These are phyloP conservation scores for Potamarius usumacintae DNA, from an alignment of 2,113 vertebrate genomes.

Conservation along the genomic window DNA sequence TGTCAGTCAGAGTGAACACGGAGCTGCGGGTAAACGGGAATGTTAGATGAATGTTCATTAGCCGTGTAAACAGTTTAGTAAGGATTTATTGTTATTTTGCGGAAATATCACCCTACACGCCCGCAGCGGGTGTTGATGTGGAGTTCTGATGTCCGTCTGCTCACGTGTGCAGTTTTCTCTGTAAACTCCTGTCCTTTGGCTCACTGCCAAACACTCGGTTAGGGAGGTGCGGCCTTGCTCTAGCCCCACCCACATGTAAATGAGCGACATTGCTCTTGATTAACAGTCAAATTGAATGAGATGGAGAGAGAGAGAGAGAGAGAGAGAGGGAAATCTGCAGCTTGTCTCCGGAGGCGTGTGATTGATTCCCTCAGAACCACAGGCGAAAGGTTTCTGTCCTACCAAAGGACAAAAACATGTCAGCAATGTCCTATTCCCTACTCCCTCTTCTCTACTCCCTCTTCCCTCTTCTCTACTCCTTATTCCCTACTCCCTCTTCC, in stretches of 20 bases:
- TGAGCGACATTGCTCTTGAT: constrained; percentile 69
- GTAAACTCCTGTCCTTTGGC: constrained; percentile 46
- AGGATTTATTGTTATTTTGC: too few relatives aligned
- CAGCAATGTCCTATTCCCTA: background rate
- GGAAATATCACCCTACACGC: background rate
- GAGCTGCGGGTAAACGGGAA: too few relatives aligned
- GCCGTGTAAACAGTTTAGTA: too few relatives aligned
- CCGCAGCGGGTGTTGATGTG: background rate
- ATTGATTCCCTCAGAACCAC: constrained; percentile 53
- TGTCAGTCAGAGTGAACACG: too few relatives aligned
- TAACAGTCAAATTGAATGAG: constrained; percentile 71
- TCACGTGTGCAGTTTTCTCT: background rate
- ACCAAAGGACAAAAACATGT: background rate
- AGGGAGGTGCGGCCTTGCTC: constrained; percentile 35
- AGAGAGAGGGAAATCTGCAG: background rate
- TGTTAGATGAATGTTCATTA: too few relatives aligned
- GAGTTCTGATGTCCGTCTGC: background rate
- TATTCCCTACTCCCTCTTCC: too few relatives aligned
- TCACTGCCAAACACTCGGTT: constrained; percentile 54
- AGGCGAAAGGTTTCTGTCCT: background rate
- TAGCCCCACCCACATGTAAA: constrained; percentile 61
- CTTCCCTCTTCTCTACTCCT: too few relatives aligned
- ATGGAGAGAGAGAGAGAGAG: constrained; percentile 29
- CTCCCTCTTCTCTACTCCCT: too few relatives aligned
- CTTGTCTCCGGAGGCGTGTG: constrained; percentile 64